Evolutionary conservation across 2,797 vertebrate genomes (phyloP), one percentile per base, ranked within the genome.

Genomic region (Sebastiscus albofasciatus): DNA sequence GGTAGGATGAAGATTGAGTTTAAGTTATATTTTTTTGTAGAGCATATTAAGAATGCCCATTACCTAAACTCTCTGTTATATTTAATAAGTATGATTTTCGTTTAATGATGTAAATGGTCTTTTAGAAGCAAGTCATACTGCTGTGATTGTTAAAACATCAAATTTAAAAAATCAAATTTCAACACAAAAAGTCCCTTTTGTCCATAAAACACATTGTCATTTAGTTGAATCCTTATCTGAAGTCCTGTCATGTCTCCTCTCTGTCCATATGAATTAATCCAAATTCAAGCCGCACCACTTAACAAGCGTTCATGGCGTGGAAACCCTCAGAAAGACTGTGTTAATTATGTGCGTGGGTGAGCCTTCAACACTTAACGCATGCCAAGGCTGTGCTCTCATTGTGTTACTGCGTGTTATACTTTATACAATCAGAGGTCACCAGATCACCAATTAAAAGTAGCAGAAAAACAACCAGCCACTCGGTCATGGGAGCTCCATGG

Each of bases 301-400:
- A 89, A 71, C 79, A 83, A 77, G 20, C 24, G 8, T 74, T 82
- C 78, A 77, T 80, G 66, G 72, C 74, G 69, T 65, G 58, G 79
- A 85, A 80, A 84, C 79, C 36, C 87, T 73, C 49, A 87, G 85
- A 87, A 90, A 87, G 72, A 79, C 87, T 76, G 77, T 24, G 55
- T 82, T 92, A 93, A 93, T 94, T 92, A 92, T 82, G 72, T 84
- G 90, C 36, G 89, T 95, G 91, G 93, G 92, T 81, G 84, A 89
- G 89, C 90, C 85, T 86, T 90, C 81, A 85, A 69, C 91, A 81
- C 79, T 67, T 84, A 75, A 81, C 78, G 84, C 68, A 80, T 77
- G 70, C 71, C 75, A 81, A 82, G 77, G 78, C 82, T 84, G 67
- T 75, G 76, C 71, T 65, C 56, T 78, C 76, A 75, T 71, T 85